Evolutionary conservation across 2,113 vertebrate genomes (phyloP).

Genomic region (Numenius arquata): DNA sequence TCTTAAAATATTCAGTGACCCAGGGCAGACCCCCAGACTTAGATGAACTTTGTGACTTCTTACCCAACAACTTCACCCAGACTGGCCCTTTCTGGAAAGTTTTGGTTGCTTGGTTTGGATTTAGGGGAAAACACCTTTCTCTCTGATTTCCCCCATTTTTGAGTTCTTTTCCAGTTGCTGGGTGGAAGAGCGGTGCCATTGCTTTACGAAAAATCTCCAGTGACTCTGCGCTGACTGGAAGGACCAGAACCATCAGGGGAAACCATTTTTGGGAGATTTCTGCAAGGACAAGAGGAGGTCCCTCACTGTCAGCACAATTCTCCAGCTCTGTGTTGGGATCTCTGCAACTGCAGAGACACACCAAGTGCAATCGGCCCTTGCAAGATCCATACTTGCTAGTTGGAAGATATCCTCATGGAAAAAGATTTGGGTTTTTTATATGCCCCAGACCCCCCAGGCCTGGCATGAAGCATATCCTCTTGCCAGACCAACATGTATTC

Average conservation of each 20-base stretch:
- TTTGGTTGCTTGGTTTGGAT: background rate
- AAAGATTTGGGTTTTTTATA: background rate
- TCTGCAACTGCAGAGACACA: background rate
- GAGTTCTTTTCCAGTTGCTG: background rate
- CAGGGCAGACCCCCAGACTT: background rate
- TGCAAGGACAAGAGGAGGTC: background rate
- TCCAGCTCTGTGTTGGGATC: background rate
- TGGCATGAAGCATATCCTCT: background rate
- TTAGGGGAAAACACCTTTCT: background rate
- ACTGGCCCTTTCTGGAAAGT: background rate
- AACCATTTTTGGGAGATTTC: background rate
- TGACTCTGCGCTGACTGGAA: background rate
- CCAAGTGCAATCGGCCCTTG: fast-evolving
- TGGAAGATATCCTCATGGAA: background rate
- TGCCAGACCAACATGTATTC: background rate
- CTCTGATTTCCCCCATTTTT: background rate
- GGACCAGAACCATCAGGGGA: background rate
- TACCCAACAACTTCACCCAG: background rate
- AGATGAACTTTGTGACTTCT: background rate
- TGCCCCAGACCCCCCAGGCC: background rate
- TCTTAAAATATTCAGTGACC: background rate
- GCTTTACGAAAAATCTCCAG: background rate
- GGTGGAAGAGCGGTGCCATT: background rate
- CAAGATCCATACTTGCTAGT: background rate
- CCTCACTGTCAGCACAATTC: fast-evolving